Base-by-base conservation (phyloP, 2,113 vertebrate genomes). In the Oreocharis arfaki region DNA sequence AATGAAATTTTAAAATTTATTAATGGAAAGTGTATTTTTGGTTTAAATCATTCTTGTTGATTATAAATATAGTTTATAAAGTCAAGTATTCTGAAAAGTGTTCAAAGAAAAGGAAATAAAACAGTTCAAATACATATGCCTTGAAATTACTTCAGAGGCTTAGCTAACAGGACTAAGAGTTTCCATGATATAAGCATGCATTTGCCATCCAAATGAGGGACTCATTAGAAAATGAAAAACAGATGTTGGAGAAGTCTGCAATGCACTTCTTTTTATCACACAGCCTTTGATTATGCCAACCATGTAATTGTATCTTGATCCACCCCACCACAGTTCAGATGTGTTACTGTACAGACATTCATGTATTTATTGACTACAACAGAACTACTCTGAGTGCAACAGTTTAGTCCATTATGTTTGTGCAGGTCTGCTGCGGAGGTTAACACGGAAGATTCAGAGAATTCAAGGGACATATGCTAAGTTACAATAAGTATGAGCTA, bases 61-160 rank as follows among this genome's bases (percentile, higher is more conserved):
- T 84, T 84, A 79, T 87, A 95, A 87, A 78, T 84, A 75, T 27
- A 63, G 33, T 55, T 71, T 49, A 65, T n/a, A 7, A 52, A 49
- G 14, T 64, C 26, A 9, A 24, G 4, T 13, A 3, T 75, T 86
- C 53, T 84, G 60, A 92, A 86, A 90, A 83, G 9, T 13, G 10
- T 89, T 94, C 86, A 93, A 93, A 94, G 90, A n/a, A 69, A 88
- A 95, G 69, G 69, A 95, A 96, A 84, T 32, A 89, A 69, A 77
- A 13, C 30, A 33, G 15, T 64, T 94, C 33, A 75, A 81, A 78
- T 68, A 37, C 35, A 87, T 44, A 79, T 73, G 88, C 16, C 70
- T 87, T 89, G 76, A 95, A 92, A 77, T 89, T 1, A 71, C 81
- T 95, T 94, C 77, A 94, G 64, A 95, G 89, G 20, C 60, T 89